A percentile compares a stretch with the other conserved stretches of the same genome.
Evolutionary conservation across 2,888 invertebrate genomes (phyloP).

Genomic region (Rapana venosa): DNA sequence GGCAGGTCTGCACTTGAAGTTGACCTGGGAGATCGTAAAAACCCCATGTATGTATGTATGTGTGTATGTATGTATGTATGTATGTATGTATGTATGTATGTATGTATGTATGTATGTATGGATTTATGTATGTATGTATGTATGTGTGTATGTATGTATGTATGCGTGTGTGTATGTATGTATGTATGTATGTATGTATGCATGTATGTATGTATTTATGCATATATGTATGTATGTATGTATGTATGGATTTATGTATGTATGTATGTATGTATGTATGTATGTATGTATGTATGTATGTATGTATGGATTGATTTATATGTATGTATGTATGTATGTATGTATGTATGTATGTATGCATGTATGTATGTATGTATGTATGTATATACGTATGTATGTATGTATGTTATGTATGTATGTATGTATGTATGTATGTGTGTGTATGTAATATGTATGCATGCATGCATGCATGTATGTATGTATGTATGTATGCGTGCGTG

Average conservation of each 20-base stretch:
- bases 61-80: not conserved
- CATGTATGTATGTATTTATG: conserved; percentile 10
- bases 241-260: not conserved
- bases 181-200: not conserved
- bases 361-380: not conserved
- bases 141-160: not conserved
- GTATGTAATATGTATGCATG: not conserved
- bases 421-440: too few relatives aligned
- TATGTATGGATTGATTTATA: not conserved
- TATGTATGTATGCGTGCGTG: too few relatives aligned
- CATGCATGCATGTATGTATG: too few relatives aligned
- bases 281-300: not conserved
- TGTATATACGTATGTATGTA: not conserved
- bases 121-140: not conserved
- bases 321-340: not conserved
- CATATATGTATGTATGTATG: not conserved
- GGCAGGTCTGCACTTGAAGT: too few relatives aligned
- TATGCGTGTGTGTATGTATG: not conserved
- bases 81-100: not conserved
- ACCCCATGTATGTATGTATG: not conserved
- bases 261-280: not conserved
- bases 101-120: not conserved
- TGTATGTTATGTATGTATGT: too few relatives aligned
- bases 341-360: not conserved
- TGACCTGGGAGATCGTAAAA: too few relatives aligned